phyloP scores from a whole-genome alignment of 2,797 vertebrate genomes.

The Acanthis flammea region DNA sequence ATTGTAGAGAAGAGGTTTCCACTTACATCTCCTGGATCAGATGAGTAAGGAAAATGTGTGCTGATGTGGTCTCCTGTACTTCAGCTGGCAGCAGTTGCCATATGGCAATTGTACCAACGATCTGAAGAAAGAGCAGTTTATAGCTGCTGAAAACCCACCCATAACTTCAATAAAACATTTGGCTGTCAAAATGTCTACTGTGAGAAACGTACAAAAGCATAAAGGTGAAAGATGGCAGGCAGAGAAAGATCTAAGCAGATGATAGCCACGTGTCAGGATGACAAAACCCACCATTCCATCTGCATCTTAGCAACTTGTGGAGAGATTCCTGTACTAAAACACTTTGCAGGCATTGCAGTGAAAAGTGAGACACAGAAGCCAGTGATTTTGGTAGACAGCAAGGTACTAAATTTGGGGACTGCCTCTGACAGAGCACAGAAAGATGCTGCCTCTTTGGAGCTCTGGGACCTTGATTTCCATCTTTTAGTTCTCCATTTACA shows the following conservation, averaged over 20 bases:
- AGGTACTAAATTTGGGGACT: not conserved
- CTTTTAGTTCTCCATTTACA: not conserved
- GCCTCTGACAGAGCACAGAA: not conserved
- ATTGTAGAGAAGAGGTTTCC: not conserved
- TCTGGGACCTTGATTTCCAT: not conserved
- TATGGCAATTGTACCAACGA: not conserved
- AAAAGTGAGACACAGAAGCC: not conserved
- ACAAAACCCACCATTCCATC: not conserved
- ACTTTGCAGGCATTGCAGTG: not conserved
- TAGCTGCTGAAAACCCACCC: not conserved
- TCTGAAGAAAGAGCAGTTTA: not conserved
- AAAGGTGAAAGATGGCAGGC: not conserved
- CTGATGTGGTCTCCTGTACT: not conserved
- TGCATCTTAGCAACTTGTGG: not conserved
- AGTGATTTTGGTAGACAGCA: not conserved
- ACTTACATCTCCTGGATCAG: constrained; percentile 11
- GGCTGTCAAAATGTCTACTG: not conserved
- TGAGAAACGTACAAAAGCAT: not conserved
- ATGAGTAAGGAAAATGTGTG: not conserved
- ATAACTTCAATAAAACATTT: not conserved
- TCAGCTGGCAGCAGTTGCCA: not conserved
- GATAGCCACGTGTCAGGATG: not conserved
- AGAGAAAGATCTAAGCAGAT: not conserved
- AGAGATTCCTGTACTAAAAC: not conserved
- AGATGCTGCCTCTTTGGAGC: not conserved